Conservation (phyloP, 2,888 invertebrate species). For the Chromoteleia sp. region DNA sequence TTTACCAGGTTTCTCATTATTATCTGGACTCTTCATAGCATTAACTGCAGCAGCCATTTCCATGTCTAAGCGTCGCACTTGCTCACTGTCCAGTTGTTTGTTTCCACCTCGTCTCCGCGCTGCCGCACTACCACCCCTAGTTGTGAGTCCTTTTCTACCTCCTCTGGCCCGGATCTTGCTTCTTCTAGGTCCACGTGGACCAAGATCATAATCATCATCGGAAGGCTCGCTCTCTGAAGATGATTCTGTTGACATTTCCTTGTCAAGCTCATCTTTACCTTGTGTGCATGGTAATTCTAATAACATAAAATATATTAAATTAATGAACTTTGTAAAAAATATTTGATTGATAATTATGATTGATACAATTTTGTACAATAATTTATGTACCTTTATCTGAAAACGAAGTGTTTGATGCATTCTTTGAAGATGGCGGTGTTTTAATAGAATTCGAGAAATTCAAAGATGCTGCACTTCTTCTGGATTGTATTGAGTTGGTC, state of each 20-base stretch:
- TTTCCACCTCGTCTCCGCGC: slow-evolving; percentile 79
- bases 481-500: slow-evolving; percentile 44
- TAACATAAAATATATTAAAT: not conserved
- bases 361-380: no score
- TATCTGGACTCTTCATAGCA: slow-evolving; percentile 83
- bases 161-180: slow-evolving; percentile 80
- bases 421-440: slow-evolving; percentile 33
- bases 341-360: no score
- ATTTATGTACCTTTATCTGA: slow-evolving; percentile 57
- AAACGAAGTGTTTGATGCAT: slow-evolving; percentile 40
- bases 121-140: slow-evolving; percentile 81
- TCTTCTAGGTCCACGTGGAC: slow-evolving; percentile 79
- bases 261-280: slow-evolving; percentile 76
- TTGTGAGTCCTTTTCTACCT: slow-evolving; percentile 82
- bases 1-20: slow-evolving; percentile 78
- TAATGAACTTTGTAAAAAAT: no score
- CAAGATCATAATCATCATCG: slow-evolving; percentile 82
- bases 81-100: slow-evolving; percentile 82
- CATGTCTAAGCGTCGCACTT: slow-evolving; percentile 81
- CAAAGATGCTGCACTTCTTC: slow-evolving; percentile 31
- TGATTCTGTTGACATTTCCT: slow-evolving; percentile 77
- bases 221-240: slow-evolving; percentile 82
- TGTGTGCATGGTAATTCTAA: slow-evolving; percentile 48
- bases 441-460: slow-evolving; percentile 50
- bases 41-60: slow-evolving; percentile 84